Evolutionary conservation across 1,140 invertebrate genomes (phyloP).

Genomic region (Magallana gigas): DNA sequence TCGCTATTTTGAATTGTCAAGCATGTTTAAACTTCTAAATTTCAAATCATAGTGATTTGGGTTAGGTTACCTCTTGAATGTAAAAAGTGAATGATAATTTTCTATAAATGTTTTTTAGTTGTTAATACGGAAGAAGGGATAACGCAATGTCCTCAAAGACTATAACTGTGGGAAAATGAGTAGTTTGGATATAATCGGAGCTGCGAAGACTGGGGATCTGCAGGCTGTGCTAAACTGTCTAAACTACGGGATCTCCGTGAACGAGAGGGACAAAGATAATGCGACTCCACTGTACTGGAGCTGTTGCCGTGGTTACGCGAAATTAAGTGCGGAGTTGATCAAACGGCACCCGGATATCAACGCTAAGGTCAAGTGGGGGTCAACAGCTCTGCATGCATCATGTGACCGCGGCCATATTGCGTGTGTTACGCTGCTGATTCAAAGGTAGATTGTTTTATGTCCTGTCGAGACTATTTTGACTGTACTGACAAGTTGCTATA

Average conservation of each 20-base stretch:
- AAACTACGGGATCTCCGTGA: slow-evolving; percentile 46
- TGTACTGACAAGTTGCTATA: not conserved
- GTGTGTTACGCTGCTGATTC: slow-evolving; percentile 64
- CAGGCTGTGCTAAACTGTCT: slow-evolving; percentile 36
- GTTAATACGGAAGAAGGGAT: too few species aligned
- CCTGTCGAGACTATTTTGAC: too few species aligned
- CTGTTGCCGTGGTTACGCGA: slow-evolving; percentile 64
- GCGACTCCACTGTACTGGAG: slow-evolving; percentile 68
- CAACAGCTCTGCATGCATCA: slow-evolving; percentile 69
- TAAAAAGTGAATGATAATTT: too few species aligned
- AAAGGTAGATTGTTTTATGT: slow-evolving; percentile 56
- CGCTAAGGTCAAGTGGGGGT: slow-evolving; percentile 65
- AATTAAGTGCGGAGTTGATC: slow-evolving; percentile 63
- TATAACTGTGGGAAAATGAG: not conserved
- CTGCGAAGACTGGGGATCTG: slow-evolving; percentile 44
- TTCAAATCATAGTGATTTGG: too few species aligned
- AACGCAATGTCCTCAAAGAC: too few species aligned
- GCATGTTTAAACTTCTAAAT: too few species aligned
- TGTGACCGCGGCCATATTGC: slow-evolving; percentile 67
- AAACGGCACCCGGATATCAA: slow-evolving; percentile 64
- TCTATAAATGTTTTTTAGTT: too few species aligned
- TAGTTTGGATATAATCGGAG: slow-evolving; percentile 20
- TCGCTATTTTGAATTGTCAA: too few species aligned
- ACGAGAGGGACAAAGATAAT: slow-evolving; percentile 59
- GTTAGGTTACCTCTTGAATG: too few species aligned